Evolutionary conservation across 1,140 invertebrate genomes (phyloP).

Genomic region (Bombyx mandarina): DNA sequence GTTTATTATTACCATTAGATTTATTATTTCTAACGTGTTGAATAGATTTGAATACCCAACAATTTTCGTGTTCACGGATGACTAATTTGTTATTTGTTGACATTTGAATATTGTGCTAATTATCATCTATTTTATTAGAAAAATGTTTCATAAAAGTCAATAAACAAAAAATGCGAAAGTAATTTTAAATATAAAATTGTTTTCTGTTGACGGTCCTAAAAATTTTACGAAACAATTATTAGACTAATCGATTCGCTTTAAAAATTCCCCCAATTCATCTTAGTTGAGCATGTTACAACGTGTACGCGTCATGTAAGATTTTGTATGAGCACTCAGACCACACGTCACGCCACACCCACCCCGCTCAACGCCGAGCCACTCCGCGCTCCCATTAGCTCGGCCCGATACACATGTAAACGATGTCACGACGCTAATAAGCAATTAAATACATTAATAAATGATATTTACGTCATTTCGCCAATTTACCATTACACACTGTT

Average conservation of each 20-base stretch:
- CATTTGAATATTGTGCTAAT: too few species aligned
- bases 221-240: too few species aligned
- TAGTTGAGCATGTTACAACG: neutral
- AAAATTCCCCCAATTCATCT: neutral
- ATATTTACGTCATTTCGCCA: constrained; percentile 47
- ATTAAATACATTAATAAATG: constrained; percentile 36
- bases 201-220: too few species aligned
- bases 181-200: too few species aligned
- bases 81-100: too few species aligned
- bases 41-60: too few species aligned
- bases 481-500: constrained; percentile 43
- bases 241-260: neutral
- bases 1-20: too few species aligned
- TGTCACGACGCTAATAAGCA: constrained; percentile 55
- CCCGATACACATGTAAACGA: constrained; percentile 40
- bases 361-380: constrained; percentile 35
- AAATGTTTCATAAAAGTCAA: too few species aligned
- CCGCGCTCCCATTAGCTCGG: constrained; percentile 31
- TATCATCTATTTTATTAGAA: too few species aligned
- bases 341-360: constrained; percentile 8
- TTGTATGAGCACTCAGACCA: constrained; percentile 1
- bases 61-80: too few species aligned
- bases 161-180: too few species aligned
- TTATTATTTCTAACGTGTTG: too few species aligned
- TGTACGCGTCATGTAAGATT: constrained; percentile 9